Conservation (phyloP, 2,113 vertebrate species). For the Chloroceryle aenea region DNA sequence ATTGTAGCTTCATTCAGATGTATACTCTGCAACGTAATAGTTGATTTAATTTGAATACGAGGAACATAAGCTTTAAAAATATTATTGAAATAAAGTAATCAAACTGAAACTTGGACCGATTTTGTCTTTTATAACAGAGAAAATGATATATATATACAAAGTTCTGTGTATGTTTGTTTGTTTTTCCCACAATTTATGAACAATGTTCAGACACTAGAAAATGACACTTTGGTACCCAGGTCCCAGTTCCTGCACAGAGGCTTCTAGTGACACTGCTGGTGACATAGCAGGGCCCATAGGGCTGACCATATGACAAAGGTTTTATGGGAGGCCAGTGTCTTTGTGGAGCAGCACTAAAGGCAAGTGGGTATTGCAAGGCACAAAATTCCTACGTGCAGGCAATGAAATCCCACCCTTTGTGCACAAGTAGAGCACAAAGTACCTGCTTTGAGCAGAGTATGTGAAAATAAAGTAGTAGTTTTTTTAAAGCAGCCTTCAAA, state of each 20-base stretch:
- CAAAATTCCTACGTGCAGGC: neutral
- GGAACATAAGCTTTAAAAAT: conserved; percentile 66
- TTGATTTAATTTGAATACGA: conserved; percentile 21
- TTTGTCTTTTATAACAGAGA: conserved; percentile 42
- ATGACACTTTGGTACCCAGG: neutral
- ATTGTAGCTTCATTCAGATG: conserved; percentile 46
- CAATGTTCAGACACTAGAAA: neutral
- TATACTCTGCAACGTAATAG: conserved; percentile 43
- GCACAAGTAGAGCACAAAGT: neutral
- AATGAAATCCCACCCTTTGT: neutral
- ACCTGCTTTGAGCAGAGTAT: neutral
- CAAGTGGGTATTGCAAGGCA: neutral
- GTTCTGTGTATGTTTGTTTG: neutral
- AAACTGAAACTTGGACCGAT: conserved; percentile 51
- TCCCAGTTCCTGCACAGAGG: neutral
- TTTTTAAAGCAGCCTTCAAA: neutral
- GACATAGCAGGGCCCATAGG: neutral
- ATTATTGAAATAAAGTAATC: conserved; percentile 79
- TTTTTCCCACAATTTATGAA: neutral
- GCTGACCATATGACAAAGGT: neutral
- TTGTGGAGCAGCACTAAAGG: neutral
- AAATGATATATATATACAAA: neutral
- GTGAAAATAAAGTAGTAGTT: neutral
- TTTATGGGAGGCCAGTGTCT: neutral
- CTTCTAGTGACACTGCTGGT: neutral